Percentiles rank a stretch among this genome's conserved stretches.
Evolutionary conservation across 1,140 invertebrate species (phyloP).

Genomic region (Amphibalanus amphitrite): DNA sequence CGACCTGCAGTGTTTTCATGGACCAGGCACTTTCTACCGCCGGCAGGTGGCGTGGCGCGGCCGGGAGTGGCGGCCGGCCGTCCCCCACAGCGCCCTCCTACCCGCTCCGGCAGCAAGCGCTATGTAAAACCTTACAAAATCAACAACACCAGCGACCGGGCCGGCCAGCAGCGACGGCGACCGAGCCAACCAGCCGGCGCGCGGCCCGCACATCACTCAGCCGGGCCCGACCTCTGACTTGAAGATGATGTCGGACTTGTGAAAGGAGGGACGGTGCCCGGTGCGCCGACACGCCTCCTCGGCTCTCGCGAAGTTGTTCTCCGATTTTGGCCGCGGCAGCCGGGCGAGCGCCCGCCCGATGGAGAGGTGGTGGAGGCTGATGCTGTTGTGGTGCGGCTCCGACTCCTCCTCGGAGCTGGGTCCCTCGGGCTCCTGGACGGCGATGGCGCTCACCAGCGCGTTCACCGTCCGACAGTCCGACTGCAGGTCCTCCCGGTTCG

Average conservation of each 20-base stretch:
- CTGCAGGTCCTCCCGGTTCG: slow-evolving; percentile 65
- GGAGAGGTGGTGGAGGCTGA: slow-evolving; percentile 19
- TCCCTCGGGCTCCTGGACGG: slow-evolving; percentile 29
- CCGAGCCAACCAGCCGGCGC: not conserved
- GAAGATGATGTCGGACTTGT: slow-evolving; percentile 57
- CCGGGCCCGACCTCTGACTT: slow-evolving; percentile 26
- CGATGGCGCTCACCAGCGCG: slow-evolving; percentile 73
- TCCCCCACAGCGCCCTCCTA: too few relatives aligned
- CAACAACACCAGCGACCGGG: not conserved
- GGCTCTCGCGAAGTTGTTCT: slow-evolving; percentile 50
- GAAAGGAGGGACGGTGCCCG: slow-evolving; percentile 43
- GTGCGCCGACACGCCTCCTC: slow-evolving; percentile 20
- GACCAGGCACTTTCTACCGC: not conserved
- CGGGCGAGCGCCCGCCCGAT: slow-evolving; percentile 44
- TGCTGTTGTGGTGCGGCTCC: slow-evolving; percentile 29
- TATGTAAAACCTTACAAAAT: slow-evolving; percentile 8
- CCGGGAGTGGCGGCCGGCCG: not conserved
- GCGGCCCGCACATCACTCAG: not conserved
- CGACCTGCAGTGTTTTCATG: not conserved
- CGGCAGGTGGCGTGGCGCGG: not conserved
- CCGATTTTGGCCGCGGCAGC: slow-evolving; percentile 60
- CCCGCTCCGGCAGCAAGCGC: not conserved
- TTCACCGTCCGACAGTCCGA: slow-evolving; percentile 73
- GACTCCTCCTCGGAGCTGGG: slow-evolving; percentile 50
- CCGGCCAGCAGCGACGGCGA: too few relatives aligned